Evolutionary conservation across 2,113 vertebrate species (phyloP).

Genomic region (Bambusicola thoracicus): DNA sequence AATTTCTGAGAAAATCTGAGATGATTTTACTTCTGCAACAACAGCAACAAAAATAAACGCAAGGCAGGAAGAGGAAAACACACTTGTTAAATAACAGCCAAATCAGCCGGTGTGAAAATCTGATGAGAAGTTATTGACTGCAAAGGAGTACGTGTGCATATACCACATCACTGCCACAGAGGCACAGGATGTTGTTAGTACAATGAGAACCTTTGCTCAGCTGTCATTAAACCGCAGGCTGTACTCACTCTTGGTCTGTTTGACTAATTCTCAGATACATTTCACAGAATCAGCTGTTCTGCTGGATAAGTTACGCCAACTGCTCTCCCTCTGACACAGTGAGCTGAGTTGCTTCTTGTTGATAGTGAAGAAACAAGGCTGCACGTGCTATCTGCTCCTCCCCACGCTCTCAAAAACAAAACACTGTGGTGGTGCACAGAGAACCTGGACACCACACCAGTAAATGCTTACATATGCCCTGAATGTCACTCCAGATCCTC

Average conservation of each 20-base stretch:
- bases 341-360: background rate
- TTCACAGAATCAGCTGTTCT: slow-evolving; percentile 39
- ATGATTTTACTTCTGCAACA: background rate
- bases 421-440: fast-evolving
- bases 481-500: background rate
- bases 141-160: background rate
- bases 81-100: slow-evolving; percentile 32
- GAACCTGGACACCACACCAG: background rate
- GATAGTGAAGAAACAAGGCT: background rate
- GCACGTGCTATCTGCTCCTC: background rate
- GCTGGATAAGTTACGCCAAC: background rate
- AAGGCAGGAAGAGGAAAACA: slow-evolving; percentile 7
- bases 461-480: background rate
- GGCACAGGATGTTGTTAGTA: slow-evolving; percentile 76
- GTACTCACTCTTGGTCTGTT: slow-evolving; percentile 27
- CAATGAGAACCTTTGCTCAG: slow-evolving; percentile 53
- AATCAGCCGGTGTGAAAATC: slow-evolving; percentile 30
- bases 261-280: slow-evolving; percentile 36
- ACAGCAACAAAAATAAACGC: slow-evolving; percentile 15
- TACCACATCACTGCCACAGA: slow-evolving; percentile 52
- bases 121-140: background rate
- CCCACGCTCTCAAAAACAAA: background rate
- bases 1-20: slow-evolving; percentile 10
- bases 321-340: background rate
- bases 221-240: slow-evolving; percentile 53